Base-by-base conservation (phyloP, 1,140 invertebrate species). In the Cepaea nemoralis region DNA sequence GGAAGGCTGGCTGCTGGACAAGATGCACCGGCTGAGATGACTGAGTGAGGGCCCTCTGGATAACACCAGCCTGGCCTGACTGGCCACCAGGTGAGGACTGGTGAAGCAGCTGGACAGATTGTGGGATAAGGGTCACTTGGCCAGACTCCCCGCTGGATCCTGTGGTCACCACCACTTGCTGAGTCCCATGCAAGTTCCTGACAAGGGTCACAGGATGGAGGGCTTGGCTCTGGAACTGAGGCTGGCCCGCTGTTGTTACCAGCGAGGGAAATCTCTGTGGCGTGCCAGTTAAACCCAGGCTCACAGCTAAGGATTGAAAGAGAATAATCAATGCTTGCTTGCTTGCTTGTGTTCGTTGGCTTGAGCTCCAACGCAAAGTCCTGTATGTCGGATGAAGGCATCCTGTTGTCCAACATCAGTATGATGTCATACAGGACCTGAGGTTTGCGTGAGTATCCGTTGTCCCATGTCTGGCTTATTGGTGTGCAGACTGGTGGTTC, bases 201-300 rank as follows among this genome's bases (percentile, higher is more conserved):
- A 74, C 71, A 39, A 74, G 22, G 16, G 71, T 31, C n/a, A 80
- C 69, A 5, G 82, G 79, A 27, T 35, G 42, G 37, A 50, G n/a
- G 14, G 74, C 63, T 48, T 76, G 78, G 5, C 76, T 59, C 39
- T 70, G 70, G 27, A 83, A 82, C 81, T 87, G 86, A 55, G 81
- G 83, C 63, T 84, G 85, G 67, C 82, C 84, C 39, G 83, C 81
- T 45, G 85, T 82, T 50, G 84, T 84, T 40, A 81, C 67, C 77
- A 81, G 35, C 6, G 84, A 81, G 31, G 82, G 80, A 39, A 83
- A 82, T 42, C 81, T 74, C 70, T 85, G 83, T 48, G 82, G 83
- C 24, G 82, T 81, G 74, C 74, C 73, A 33, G 67, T 80, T 19
- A 80, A 42, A 10, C 69, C 74, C 67, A 74, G 45, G 55, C 84